These are phyloP conservation scores for Ostrea denselamellosa DNA, from an alignment of 1,140 invertebrate species.

Conservation along the genomic window DNA sequence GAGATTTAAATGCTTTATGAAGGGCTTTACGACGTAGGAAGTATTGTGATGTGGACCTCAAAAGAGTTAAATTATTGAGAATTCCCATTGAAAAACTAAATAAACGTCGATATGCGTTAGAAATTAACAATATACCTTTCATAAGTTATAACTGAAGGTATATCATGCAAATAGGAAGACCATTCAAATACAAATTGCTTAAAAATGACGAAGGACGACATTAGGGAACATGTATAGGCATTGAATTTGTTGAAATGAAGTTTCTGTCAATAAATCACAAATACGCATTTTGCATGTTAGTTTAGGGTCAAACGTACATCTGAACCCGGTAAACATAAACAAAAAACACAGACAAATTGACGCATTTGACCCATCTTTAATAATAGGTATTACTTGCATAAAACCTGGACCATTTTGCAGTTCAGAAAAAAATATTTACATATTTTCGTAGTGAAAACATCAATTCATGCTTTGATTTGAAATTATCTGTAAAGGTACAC, in stretches of 20 bases:
- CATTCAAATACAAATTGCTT: conserved; percentile 7
- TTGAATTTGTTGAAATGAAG: background rate
- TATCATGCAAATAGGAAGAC: background rate
- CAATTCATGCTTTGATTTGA: too few relatives aligned
- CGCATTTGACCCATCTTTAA: background rate
- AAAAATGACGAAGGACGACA: background rate
- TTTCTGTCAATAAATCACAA: background rate
- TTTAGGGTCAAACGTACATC: background rate
- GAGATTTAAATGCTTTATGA: conserved; percentile 1
- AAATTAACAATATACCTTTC: background rate
- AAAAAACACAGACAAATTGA: background rate
- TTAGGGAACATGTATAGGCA: background rate
- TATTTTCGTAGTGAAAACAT: background rate
- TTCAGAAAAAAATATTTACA: background rate
- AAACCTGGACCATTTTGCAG: background rate
- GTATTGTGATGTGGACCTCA: background rate
- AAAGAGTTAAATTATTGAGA: conserved; percentile 14
- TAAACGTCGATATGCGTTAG: background rate
- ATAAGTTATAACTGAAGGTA: background rate
- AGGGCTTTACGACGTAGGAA: background rate
- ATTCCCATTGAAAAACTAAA: background rate
- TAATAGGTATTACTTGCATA: background rate
- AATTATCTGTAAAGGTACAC: too few relatives aligned
- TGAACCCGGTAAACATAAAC: background rate
- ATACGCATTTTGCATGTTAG: background rate